A percentile compares a stretch with the other conserved stretches of the same genome.
These are phyloP conservation scores for Ceyx cyanopectus DNA, from an alignment of 2,113 vertebrate genomes.

Conservation along the genomic window DNA sequence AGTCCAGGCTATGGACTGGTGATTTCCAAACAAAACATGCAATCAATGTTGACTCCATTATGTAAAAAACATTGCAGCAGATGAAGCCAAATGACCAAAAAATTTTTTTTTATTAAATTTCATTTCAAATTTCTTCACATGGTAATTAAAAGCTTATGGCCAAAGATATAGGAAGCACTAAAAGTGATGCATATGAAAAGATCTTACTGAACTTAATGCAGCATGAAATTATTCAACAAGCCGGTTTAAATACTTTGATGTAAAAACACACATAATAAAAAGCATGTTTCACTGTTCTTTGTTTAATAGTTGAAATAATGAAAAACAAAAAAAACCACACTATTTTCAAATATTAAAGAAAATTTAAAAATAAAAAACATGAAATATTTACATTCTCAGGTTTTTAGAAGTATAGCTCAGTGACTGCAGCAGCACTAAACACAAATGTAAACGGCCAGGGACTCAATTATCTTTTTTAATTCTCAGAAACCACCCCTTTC, in stretches of 20 bases:
- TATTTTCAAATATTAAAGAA: background rate
- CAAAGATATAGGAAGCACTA: conserved; percentile 67
- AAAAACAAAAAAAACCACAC: background rate
- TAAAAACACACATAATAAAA: conserved; percentile 65
- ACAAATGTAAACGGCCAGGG: background rate
- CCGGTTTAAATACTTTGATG: conserved; percentile 55
- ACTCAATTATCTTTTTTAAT: background rate
- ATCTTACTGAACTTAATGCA: conserved; percentile 65
- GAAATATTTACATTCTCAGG: background rate
- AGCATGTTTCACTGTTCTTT: conserved; percentile 35
- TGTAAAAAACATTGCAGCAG: background rate
- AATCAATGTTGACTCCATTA: background rate
- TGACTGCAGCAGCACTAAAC: background rate
- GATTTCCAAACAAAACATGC: background rate
- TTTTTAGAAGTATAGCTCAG: background rate
- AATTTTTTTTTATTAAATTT: conserved; percentile 4
- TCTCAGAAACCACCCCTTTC: background rate
- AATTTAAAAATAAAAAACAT: background rate
- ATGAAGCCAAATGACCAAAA: background rate
- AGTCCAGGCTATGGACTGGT: rapidly evolving
- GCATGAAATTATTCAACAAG: conserved; percentile 71
- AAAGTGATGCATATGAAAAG: conserved; percentile 65
- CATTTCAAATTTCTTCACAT: background rate
- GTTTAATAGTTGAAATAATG: conserved; percentile 51
- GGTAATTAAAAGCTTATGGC: conserved; percentile 69